A percentile compares a stretch with the other conserved stretches of the same genome.
These are phyloP conservation scores for Charaxes varanes DNA, from an alignment of 1,140 invertebrate genomes.

Conservation along the genomic window DNA sequence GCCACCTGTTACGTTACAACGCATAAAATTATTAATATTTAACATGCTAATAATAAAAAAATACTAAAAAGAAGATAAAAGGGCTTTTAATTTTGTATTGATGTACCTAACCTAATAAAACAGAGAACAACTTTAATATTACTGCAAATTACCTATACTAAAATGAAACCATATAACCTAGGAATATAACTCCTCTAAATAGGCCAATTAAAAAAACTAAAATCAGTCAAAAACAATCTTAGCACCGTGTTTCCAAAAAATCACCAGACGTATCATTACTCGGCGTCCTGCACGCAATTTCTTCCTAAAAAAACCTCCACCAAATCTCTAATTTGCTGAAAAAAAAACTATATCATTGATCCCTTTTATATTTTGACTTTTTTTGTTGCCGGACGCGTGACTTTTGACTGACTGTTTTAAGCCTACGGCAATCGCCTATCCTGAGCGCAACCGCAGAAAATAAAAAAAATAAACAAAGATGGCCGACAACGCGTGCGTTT, in stretches of 20 bases:
- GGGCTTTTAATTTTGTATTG: no score
- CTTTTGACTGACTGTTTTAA: constrained; percentile 61
- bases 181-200: no score
- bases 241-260: constrained; percentile 22
- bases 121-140: no score
- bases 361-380: constrained; percentile 35
- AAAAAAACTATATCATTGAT: constrained; percentile 61
- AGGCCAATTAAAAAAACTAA: no score
- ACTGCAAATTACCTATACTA: no score
- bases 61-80: no score
- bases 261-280: constrained; percentile 50
- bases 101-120: no score
- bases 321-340: constrained; percentile 59
- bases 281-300: constrained; percentile 48
- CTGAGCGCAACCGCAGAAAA: constrained; percentile 45
- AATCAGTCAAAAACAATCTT: constrained; percentile 7
- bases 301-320: constrained; percentile 37
- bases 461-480: constrained; percentile 46
- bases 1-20: no score
- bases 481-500: constrained; percentile 40
- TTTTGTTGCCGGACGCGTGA: constrained; percentile 43
- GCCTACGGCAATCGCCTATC: constrained; percentile 44
- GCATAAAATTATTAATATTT: no score
- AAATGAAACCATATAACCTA: no score
- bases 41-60: no score